A percentile compares a stretch with the other conserved stretches of the same genome.
Evolutionary conservation across 2,888 invertebrate species (phyloP).

Genomic region (Cactoblastis cactorum): DNA sequence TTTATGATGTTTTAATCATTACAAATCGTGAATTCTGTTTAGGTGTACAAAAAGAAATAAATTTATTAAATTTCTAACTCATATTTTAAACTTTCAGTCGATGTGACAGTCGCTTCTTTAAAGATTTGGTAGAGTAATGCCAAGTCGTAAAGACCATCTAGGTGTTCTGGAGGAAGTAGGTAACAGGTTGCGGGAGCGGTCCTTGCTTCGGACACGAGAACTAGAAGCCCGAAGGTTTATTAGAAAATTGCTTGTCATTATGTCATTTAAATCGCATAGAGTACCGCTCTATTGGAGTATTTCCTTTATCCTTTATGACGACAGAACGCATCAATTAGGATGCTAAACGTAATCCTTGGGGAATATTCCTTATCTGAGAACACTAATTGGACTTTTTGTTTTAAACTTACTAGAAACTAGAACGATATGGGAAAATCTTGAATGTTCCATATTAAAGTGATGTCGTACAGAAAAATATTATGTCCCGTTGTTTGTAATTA

Average conservation of each 20-base stretch:
- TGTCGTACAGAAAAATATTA: too few relatives aligned
- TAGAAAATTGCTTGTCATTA: constrained; percentile 80
- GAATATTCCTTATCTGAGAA: constrained; percentile 35
- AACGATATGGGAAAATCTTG: too few relatives aligned
- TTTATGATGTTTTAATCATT: too few relatives aligned
- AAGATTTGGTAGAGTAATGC: neutral
- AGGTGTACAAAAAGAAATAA: too few relatives aligned
- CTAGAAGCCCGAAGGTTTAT: constrained; percentile 77
- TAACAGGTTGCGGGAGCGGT: constrained; percentile 68
- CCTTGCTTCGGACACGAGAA: constrained; percentile 61
- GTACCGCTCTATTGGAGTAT: constrained; percentile 76
- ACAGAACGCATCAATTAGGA: constrained; percentile 73
- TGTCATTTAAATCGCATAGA: constrained; percentile 80
- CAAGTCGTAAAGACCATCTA: constrained; percentile 33
- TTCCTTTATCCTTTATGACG: constrained; percentile 78
- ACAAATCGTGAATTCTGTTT: too few relatives aligned
- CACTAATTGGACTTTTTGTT: too few relatives aligned
- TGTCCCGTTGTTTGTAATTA: too few relatives aligned
- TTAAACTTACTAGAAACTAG: too few relatives aligned
- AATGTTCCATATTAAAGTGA: too few relatives aligned
- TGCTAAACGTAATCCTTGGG: constrained; percentile 57
- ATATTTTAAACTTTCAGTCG: too few relatives aligned
- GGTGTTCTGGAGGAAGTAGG: constrained; percentile 70
- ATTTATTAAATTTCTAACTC: too few relatives aligned
- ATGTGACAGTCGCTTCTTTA: too few relatives aligned